Percentiles rank a stretch among this genome's conserved stretches.
These are phyloP conservation scores for Phyllotreta cruciferae DNA, from an alignment of 2,888 invertebrate genomes.

Conservation along the genomic window DNA sequence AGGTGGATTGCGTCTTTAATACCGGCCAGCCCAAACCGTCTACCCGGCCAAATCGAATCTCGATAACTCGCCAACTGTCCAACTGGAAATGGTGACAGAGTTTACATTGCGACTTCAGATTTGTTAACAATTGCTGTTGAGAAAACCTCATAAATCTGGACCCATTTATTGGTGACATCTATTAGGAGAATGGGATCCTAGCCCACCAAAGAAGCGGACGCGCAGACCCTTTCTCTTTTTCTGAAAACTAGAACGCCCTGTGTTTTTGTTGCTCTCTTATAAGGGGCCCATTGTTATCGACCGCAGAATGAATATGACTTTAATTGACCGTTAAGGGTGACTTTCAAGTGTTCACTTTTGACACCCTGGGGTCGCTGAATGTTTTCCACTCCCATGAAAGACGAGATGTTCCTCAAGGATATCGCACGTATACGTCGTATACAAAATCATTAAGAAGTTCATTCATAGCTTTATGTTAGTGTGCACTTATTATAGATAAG, in stretches of 20 bases:
- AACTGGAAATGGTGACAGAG: conserved; percentile 43
- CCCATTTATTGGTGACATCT: conserved; percentile 50
- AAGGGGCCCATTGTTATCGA: conserved; percentile 53
- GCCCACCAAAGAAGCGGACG: conserved; percentile 46
- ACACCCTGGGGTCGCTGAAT: conserved; percentile 43
- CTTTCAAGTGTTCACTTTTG: conserved; percentile 45
- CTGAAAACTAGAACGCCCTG: conserved; percentile 42
- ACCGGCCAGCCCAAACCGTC: conserved; percentile 36
- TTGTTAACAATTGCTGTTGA: conserved; percentile 47
- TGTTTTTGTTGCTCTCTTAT: conserved; percentile 42
- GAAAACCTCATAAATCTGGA: conserved; percentile 46
- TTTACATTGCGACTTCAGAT: conserved; percentile 45
- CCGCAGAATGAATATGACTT: conserved; percentile 54
- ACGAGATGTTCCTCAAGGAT: conserved; percentile 37
- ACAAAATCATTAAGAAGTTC: conserved; percentile 27
- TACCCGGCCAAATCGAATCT: background rate
- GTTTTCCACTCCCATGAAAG: conserved; percentile 42
- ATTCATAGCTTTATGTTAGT: conserved; percentile 19
- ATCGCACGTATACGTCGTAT: conserved; percentile 11
- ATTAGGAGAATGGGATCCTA: conserved; percentile 44
- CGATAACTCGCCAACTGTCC: conserved; percentile 3
- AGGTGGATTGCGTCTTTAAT: conserved; percentile 51
- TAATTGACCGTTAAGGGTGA: conserved; percentile 55
- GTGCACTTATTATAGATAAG: conserved; percentile 12
- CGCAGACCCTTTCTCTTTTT: conserved; percentile 34